Conservation (phyloP, 1,140 invertebrate genomes). For the Batillaria attramentaria region DNA sequence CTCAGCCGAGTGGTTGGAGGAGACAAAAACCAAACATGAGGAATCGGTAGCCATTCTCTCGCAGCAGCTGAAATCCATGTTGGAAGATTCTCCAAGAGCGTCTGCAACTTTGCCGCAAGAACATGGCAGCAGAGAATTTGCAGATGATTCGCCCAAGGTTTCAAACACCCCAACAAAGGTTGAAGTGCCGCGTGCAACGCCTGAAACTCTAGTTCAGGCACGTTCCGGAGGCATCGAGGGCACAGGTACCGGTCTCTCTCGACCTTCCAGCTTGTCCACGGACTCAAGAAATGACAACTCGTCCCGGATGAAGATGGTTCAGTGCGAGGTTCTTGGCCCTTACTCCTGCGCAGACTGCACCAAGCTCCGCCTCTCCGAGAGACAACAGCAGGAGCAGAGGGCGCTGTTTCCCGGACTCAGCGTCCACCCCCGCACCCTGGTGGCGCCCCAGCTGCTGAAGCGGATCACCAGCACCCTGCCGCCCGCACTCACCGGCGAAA, state of each 20-base stretch:
- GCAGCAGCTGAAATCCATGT: conserved; percentile 12
- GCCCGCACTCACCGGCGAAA: neutral
- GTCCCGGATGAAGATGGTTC: conserved; percentile 17
- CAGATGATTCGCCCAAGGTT: too few relatives aligned
- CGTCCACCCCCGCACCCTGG: conserved; percentile 18
- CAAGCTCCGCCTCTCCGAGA: conserved; percentile 7
- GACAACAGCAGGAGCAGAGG: conserved; percentile 1
- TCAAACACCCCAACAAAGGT: too few relatives aligned
- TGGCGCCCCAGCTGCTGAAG: conserved; percentile 11
- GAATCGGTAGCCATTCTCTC: conserved; percentile 24
- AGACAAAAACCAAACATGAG: conserved; percentile 7
- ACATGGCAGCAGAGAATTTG: too few relatives aligned
- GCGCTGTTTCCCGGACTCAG: conserved; percentile 13
- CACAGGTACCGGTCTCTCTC: too few relatives aligned
- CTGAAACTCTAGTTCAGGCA: too few relatives aligned
- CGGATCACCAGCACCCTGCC: neutral
- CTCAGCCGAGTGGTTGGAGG: conserved; percentile 10
- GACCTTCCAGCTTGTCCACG: too few relatives aligned
- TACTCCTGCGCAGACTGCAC: conserved; percentile 25
- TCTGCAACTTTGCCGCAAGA: too few relatives aligned
- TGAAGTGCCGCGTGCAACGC: too few relatives aligned
- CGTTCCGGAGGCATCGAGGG: neutral
- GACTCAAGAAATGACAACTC: too few relatives aligned
- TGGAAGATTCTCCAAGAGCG: too few relatives aligned
- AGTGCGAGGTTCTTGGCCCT: conserved; percentile 32